Base-by-base conservation (phyloP, 2,797 vertebrate genomes). In the Sebastes wilsoni region DNA sequence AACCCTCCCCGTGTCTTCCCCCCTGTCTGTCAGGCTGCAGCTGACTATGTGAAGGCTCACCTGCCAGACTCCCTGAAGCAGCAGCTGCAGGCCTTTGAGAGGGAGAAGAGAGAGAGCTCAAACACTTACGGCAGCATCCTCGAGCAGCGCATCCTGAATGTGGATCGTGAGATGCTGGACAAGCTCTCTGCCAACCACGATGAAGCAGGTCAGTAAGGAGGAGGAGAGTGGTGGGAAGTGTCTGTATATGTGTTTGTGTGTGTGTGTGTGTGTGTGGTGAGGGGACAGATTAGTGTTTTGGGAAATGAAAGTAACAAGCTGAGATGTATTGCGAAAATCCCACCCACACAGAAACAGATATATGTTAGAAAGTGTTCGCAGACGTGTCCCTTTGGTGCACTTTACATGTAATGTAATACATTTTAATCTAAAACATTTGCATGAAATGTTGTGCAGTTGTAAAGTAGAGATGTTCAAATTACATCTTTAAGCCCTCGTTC, bases 121-220 rank as follows among this genome's bases (percentile, higher is more conserved):
- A 93, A 97, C 42, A 97, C 97, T 5, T 97, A 99, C 79, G 96
- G 97, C 85, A 97, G 95, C 85, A 98, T 99, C 89, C 96, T 99
- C 55, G 98, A 99, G 87, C 98, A 99, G 92, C 97, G 97, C 86
- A 99, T 99, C 91, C 90, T 99, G 4, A 93, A 96, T 1, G 97
- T 99, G 75, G 98, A 99, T 84, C 94, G 97, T 22, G 98, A 99
- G 89, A 97, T 99, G 95, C 95, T 99, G 89, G 98, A 99, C 81
- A 99, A 98, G 86, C 94, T 99, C 84, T 97, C 98, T 0, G 96
- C 97, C 16, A 97, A 97, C 81, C 98, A 99, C 1, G 98, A 99
- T 12, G 98, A 99, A 96, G 98, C 98, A 96, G 98, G 98, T 99
- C 94, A 25, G 89, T 38, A 70, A 34, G 32, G 66, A 70, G 32